Percentiles rank a stretch among this genome's conserved stretches.
phyloP scores from a whole-genome alignment of 2,888 invertebrate genomes.

The Patella pellucida region DNA sequence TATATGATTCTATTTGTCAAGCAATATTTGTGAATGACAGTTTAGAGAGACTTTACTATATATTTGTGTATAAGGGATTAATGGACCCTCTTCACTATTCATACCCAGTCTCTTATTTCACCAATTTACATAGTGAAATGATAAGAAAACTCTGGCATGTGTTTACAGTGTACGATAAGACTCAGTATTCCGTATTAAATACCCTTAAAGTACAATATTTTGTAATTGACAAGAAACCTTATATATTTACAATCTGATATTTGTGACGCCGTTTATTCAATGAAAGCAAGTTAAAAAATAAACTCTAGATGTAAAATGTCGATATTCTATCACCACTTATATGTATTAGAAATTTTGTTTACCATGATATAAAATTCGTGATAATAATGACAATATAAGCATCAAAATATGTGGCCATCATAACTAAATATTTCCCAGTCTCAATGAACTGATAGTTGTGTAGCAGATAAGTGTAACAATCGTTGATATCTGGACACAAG shows the following conservation, averaged over 20 bases:
- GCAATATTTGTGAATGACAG: not conserved
- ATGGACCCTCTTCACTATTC: not conserved
- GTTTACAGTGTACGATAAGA: not conserved
- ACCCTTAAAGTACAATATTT: not conserved
- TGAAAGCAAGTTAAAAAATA: not conserved
- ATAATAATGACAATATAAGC: too few species aligned
- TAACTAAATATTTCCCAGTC: too few species aligned
- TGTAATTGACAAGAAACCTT: not conserved
- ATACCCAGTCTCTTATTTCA: conserved; percentile 3
- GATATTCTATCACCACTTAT: too few species aligned
- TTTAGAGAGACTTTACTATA: not conserved
- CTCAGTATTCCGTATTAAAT: too few species aligned
- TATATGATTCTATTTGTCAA: conserved; percentile 8
- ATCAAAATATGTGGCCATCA: too few species aligned
- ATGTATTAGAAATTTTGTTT: too few species aligned
- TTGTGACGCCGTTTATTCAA: not conserved
- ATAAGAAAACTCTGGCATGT: conserved; percentile 2
- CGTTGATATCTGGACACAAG: too few species aligned
- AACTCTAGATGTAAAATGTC: too few species aligned
- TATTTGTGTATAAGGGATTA: conserved; percentile 2
- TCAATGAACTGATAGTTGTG: too few species aligned
- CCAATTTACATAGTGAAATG: conserved; percentile 6
- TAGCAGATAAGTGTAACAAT: too few species aligned
- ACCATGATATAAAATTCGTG: too few species aligned
- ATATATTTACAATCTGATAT: not conserved